phyloP scores from a whole-genome alignment of 2,797 vertebrate genomes.

The Taeniopygia guttata region DNA sequence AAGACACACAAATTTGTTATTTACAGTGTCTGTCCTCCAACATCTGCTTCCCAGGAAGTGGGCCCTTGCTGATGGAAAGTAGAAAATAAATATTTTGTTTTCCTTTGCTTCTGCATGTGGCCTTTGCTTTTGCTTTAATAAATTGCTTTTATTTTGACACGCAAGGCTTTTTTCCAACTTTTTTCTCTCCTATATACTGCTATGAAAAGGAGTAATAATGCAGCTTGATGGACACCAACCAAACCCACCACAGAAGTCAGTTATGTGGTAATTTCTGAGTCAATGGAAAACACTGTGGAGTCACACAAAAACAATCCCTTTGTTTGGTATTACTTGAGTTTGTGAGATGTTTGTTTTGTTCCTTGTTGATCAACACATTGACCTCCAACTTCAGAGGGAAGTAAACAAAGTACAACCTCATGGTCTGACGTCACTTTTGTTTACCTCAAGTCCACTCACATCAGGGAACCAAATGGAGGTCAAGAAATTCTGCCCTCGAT shows the following conservation, averaged over 20 bases:
- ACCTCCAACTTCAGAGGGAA: not conserved
- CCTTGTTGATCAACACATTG: not conserved
- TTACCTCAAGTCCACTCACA: not conserved
- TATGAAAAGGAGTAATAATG: not conserved
- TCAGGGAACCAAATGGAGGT: not conserved
- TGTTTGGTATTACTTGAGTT: not conserved
- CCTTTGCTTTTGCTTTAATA: not conserved
- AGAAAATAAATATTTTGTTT: not conserved
- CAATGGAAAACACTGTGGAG: not conserved
- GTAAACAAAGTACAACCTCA: not conserved
- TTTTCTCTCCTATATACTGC: not conserved
- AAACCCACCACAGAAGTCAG: not conserved
- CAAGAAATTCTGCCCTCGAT: not conserved
- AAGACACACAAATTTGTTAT: not conserved
- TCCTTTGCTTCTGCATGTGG: not conserved
- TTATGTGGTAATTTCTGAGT: not conserved
- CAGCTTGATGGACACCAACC: not conserved
- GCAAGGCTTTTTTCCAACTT: not conserved
- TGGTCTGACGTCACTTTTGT: not conserved
- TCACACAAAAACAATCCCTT: not conserved
- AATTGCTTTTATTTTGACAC: not conserved
- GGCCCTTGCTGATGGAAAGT: not conserved
- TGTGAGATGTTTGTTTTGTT: not conserved
- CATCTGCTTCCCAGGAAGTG: not conserved
- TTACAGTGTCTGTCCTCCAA: not conserved